Percentiles rank a stretch among this genome's conserved stretches.
Evolutionary conservation across 2,888 invertebrate genomes (phyloP).

Genomic region (Papilio protenor): DNA sequence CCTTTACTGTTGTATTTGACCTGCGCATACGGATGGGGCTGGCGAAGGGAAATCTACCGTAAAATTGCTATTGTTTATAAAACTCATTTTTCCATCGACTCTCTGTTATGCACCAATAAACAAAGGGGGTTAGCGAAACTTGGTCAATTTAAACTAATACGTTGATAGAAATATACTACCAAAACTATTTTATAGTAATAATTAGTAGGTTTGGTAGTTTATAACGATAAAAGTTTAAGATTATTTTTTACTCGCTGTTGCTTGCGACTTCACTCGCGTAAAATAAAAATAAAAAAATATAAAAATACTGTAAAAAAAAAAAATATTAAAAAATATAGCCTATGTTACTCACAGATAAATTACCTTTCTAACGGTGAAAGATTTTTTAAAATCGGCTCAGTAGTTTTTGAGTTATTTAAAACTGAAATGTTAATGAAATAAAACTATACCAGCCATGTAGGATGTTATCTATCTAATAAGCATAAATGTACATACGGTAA

Average conservation of each 20-base stretch:
- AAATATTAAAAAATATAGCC: no score
- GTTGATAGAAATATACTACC: not conserved
- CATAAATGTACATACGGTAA: conserved; percentile 6
- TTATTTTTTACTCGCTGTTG: no score
- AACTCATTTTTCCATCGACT: conserved; percentile 54
- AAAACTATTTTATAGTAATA: not conserved
- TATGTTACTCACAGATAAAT: no score
- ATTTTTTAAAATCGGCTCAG: no score
- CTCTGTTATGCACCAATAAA: conserved; percentile 49
- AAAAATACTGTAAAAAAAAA: no score
- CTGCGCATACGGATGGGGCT: conserved; percentile 69
- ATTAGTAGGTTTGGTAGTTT: not conserved
- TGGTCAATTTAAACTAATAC: conserved; percentile 12
- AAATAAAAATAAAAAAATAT: no score
- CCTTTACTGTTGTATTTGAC: conserved; percentile 52
- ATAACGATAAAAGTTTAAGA: no score
- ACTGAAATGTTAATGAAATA: no score
- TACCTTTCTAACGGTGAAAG: no score
- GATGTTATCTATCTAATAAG: conserved; percentile 7
- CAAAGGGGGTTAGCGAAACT: conserved; percentile 46
- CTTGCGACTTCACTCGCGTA: no score
- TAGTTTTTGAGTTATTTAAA: no score
- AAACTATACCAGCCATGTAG: no score
- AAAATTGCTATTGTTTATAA: conserved; percentile 81
- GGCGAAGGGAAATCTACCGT: conserved; percentile 67